These are phyloP conservation scores for Hippasteria phrygiana DNA, from an alignment of 53 echinoderm and acorn worm species.

Conservation along the genomic window DNA sequence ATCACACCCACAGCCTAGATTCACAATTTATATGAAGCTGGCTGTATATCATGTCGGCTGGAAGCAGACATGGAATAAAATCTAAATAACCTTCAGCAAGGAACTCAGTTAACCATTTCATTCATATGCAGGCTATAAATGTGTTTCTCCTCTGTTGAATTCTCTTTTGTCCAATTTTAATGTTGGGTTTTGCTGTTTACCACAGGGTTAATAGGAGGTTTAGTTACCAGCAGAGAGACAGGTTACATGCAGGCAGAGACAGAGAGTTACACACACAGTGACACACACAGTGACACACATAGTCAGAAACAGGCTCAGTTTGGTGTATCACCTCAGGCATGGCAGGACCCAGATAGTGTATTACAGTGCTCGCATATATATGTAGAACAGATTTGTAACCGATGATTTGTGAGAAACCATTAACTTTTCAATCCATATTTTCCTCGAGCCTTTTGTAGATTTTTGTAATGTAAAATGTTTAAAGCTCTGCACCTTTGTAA, in stretches of 20 bases:
- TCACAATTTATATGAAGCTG: no score
- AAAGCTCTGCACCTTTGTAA: neutral
- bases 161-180: neutral
- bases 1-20: no score
- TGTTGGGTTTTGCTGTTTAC: constrained; percentile 49
- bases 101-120: neutral
- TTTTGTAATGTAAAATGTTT: neutral
- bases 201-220: constrained; percentile 50
- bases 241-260: constrained; percentile 50
- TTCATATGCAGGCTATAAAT: neutral
- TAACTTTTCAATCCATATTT: neutral
- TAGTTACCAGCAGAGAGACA: constrained; percentile 53
- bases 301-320: constrained; percentile 33
- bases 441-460: neutral
- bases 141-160: neutral
- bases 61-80: neutral
- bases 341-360: constrained; percentile 20
- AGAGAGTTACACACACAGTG: constrained; percentile 20
- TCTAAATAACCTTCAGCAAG: neutral
- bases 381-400: neutral
- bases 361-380: neutral
- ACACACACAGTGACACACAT: constrained; percentile 7
- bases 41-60: no score
- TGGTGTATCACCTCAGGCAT: neutral
- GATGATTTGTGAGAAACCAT: neutral